Percentiles rank a stretch among this genome's conserved stretches.
These are phyloP conservation scores for Neolamprologus modestus DNA, from an alignment of 2,113 vertebrate species.

Conservation along the genomic window DNA sequence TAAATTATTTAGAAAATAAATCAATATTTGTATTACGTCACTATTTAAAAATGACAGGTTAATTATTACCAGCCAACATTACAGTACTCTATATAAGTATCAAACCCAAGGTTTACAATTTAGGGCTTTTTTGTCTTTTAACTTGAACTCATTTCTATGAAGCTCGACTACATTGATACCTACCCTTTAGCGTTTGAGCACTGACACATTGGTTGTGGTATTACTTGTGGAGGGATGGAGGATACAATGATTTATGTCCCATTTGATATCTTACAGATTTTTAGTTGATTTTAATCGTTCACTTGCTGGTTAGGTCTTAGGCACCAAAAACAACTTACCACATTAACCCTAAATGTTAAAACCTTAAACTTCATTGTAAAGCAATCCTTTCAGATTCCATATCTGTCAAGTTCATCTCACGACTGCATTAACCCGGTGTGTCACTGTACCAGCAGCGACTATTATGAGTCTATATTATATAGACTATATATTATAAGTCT, in stretches of 20 bases:
- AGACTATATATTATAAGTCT: background rate
- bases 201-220: background rate
- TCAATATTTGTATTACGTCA: background rate
- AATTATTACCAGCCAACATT: background rate
- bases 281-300: background rate
- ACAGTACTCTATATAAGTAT: background rate
- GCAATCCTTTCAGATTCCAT: background rate
- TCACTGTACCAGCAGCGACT: background rate
- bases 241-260: background rate
- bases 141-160: background rate
- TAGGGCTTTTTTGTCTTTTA: background rate
- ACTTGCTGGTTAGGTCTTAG: background rate
- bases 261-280: background rate
- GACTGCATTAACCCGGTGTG: background rate
- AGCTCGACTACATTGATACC: background rate
- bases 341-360: background rate
- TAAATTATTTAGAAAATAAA: background rate
- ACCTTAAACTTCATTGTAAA: background rate
- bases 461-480: background rate
- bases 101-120: background rate
- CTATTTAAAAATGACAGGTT: background rate
- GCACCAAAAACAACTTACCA: background rate
- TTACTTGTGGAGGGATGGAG: background rate
- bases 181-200: accelerated
- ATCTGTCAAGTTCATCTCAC: background rate